Evolutionary conservation across 2,797 vertebrate species (phyloP), one percentile per base, ranked within the genome.

Genomic region (Aselliscus stoliczkanus): DNA sequence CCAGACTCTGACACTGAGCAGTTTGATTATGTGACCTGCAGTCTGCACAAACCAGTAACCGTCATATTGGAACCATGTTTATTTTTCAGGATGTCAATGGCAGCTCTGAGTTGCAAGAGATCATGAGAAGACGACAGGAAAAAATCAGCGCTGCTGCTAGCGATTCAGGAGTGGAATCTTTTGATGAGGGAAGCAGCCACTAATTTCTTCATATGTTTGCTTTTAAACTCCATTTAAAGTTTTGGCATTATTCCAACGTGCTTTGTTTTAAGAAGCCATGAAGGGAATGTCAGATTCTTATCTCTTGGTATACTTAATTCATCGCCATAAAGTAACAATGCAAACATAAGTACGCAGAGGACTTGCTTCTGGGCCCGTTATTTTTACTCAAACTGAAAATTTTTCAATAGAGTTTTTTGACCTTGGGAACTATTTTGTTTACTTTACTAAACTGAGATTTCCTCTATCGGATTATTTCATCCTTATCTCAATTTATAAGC

Each of bases 111-210:
- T 98, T 99, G 47, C 99, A 99, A 98, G 99, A 99, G 98, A 99
- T 99, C 97, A 99, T 99, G 99, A 98, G 99, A 98, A 98, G 99
- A 97, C 98, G 99, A 6, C 99, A 99, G 98, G 99, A 99, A 98
- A 99, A 99, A 96, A 99, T 99, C 90, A 99, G 98, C 2, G 98
- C 98, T 31, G 98, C 97, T n/a, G 99, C 99, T 94, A 98, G 99
- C 5, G 99, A 99, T 84, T 99, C 99, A 0, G 99, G 99, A 88
- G 99, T 99, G 98, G 99, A 99, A 97, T 99, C 99, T 83, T 99
- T 99, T 91, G 99, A 99, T 13, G 99, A 99, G 98, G 99, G 99
- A 97, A 99, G 98, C 98, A 97, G 98, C 97, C 99, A 99, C 98
- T 99, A 98, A 99, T 87, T 37, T 60, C 70, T 91, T 70, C 47